Percentiles rank a stretch among this genome's conserved stretches.
Conservation (phyloP, 2,888 invertebrate genomes). For the Agonum fuliginosum region DNA sequence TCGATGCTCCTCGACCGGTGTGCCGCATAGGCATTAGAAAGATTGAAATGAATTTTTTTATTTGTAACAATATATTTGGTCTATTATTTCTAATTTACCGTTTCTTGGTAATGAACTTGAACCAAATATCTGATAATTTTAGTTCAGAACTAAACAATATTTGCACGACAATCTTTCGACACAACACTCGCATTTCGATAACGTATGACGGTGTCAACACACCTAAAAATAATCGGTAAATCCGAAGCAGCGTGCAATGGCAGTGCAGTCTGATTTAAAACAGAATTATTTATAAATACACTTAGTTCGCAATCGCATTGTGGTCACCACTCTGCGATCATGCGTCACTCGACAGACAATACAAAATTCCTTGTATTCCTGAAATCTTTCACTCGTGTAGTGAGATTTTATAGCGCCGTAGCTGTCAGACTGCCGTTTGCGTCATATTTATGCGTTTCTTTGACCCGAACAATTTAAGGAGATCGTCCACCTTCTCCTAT, state of each 20-base stretch:
- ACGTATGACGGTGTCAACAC: constrained; percentile 34
- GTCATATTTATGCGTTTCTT: constrained; percentile 38
- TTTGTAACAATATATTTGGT: no score
- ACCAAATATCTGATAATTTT: no score
- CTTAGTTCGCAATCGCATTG: constrained; percentile 44
- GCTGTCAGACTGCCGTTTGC: constrained; percentile 23
- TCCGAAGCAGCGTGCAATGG: constrained; percentile 40
- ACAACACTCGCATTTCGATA: constrained; percentile 31
- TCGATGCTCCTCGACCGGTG: no score
- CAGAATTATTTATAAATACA: constrained; percentile 54
- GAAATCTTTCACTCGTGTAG: constrained; percentile 13
- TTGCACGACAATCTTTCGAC: constrained; percentile 7
- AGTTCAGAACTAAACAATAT: neutral
- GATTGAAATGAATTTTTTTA: no score
- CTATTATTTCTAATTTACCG: no score
- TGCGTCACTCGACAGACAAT: constrained; percentile 49
- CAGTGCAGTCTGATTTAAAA: constrained; percentile 43
- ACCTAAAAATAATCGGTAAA: constrained; percentile 49
- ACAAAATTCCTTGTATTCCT: constrained; percentile 45
- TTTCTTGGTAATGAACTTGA: no score
- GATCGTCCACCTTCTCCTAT: neutral
- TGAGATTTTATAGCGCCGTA: constrained; percentile 28
- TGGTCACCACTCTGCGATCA: constrained; percentile 17
- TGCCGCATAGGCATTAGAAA: no score
- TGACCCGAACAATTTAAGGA: neutral